These are phyloP conservation scores for Phoeniculus purpureus DNA, from an alignment of 2,797 vertebrate species.

Conservation along the genomic window DNA sequence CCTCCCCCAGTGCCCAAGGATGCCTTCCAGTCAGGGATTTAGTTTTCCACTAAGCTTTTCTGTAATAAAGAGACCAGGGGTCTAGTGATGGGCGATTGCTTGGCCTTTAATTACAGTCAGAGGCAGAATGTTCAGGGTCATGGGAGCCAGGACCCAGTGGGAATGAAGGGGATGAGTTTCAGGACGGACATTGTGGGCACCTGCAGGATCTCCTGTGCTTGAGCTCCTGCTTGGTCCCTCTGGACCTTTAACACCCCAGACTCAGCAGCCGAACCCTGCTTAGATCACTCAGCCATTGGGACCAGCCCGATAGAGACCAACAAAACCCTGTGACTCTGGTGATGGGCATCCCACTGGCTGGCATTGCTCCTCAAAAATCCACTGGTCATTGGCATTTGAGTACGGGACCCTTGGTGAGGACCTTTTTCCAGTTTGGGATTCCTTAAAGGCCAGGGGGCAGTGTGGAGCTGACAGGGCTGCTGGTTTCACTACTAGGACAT, in stretches of 20 bases:
- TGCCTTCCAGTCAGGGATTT: neutral
- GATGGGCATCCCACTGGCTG: neutral
- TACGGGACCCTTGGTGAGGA: neutral
- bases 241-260: rapidly evolving
- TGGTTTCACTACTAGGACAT: neutral
- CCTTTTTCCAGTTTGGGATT: neutral
- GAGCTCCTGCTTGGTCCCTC: neutral
- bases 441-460: neutral
- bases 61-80: neutral
- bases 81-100: neutral
- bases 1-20: neutral
- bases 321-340: neutral
- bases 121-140: neutral
- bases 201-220: neutral
- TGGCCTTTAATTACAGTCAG: neutral
- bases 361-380: neutral
- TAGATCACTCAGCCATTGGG: neutral
- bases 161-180: neutral
- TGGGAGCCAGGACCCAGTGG: rapidly evolving
- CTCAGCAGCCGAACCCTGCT: neutral
- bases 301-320: neutral
- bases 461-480: neutral
- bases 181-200: neutral
- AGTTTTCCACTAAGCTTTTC: neutral
- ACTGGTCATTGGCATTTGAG: neutral